Evolutionary conservation across 2,888 invertebrate genomes (phyloP), one percentile per base, ranked within the genome.

Genomic region (Trachelus iudaicus): DNA sequence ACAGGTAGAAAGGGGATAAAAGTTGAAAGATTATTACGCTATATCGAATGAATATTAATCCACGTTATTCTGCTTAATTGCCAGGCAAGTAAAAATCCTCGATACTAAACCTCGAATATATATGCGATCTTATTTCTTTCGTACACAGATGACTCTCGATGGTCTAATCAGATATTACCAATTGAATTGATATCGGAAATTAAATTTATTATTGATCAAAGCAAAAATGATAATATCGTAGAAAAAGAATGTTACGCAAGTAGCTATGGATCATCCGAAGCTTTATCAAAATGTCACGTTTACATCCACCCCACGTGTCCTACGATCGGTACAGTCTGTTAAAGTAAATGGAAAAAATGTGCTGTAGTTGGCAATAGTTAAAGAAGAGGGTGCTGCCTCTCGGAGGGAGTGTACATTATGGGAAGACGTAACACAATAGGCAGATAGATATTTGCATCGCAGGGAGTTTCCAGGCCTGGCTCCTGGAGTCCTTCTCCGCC

Each of bases 391-490:
- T 75, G 56, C 56, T 56, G 56, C 56, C 56, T 56, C 23, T 56
- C 23, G 9, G 79, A 79, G 79, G 81, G 83, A 81, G 83, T 86
- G 85, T 87, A 83, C 85, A 87, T 88, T 87, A 90, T 89, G 87
- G 87, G 87, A 86, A 88, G 86, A 87, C 85, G 87, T 89, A 90
- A 90, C 87, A 90, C 89, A 89, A 89, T 89, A 89, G 88, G 89
- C 87, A 88, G 87, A 89, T 86, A 84, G 88, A 88, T 89, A 90
- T 90, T 91, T 89, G 89, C 89, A 89, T 88, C 86, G 83, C 85
- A 81, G 84, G 85, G 85, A 85, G 82, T 79, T 78, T 77, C 81
- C 77, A 76, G 74, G 40, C 71, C 33, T 71, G 33, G 13, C 71
- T 31, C 71, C 56, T 23, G 23, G 56, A 34, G 56, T 56, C 40